Percentiles rank a stretch among this genome's conserved stretches.
Evolutionary conservation across 2,888 invertebrate genomes (phyloP).

Genomic region (Drosophila demipolita): DNA sequence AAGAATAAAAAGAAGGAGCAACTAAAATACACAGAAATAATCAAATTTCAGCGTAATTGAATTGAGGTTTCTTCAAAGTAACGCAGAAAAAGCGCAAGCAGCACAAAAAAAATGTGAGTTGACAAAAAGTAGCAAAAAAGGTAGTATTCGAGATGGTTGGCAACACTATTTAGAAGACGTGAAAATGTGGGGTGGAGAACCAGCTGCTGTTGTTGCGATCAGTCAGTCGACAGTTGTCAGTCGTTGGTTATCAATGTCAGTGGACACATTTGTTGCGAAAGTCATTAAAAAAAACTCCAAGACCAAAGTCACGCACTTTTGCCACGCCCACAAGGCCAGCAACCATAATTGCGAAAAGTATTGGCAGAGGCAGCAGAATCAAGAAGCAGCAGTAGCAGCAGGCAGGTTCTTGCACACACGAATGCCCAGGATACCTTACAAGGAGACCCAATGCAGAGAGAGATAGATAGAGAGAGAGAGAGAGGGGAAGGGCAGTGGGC

Average conservation of each 20-base stretch:
- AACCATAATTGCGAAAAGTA: constrained; percentile 62
- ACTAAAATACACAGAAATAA: constrained; percentile 2
- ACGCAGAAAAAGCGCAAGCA: not conserved
- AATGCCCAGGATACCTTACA: constrained; percentile 43
- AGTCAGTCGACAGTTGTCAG: not conserved
- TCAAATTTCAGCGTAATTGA: not conserved
- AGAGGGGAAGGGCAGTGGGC: not conserved
- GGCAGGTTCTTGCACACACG: constrained; percentile 8
- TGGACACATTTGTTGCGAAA: constrained; percentile 50
- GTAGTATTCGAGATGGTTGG: not conserved
- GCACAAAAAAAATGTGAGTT: not conserved
- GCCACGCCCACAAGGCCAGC: constrained; percentile 43
- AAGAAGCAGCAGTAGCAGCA: constrained; percentile 13
- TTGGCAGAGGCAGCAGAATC: constrained; percentile 5
- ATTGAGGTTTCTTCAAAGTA: not conserved
- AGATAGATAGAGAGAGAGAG: fast-evolving
- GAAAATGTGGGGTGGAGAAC: no score
- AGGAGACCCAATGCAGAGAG: not conserved
- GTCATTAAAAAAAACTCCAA: constrained; percentile 65
- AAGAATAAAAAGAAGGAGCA: not conserved
- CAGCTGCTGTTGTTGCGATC: constrained; percentile 2
- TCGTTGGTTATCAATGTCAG: constrained; percentile 42
- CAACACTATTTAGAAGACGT: not conserved
- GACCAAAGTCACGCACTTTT: constrained; percentile 64
- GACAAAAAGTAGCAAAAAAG: not conserved